Conservation (phyloP, 2,888 invertebrate genomes). For the Clunio marinus region DNA sequence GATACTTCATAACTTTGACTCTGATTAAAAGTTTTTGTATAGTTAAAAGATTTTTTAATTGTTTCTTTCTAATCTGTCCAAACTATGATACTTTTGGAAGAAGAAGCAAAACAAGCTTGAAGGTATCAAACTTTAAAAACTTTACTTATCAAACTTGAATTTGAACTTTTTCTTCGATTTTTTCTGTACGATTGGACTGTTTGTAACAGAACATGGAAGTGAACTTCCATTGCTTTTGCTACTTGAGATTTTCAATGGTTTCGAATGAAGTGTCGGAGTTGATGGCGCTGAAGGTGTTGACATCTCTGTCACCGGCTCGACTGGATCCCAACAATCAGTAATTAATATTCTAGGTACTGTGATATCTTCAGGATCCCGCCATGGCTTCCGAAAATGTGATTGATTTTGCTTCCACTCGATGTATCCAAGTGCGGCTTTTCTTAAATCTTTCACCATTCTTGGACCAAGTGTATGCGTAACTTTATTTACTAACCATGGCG, state of each 20-base stretch:
- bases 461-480: slow-evolving; percentile 64
- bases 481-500: slow-evolving; percentile 86
- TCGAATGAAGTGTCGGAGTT: neutral
- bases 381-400: slow-evolving; percentile 75
- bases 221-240: neutral
- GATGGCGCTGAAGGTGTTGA: neutral
- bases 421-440: slow-evolving; percentile 78
- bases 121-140: neutral
- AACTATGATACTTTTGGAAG: neutral
- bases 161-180: slow-evolving; percentile 39
- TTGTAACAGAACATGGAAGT: slow-evolving; percentile 1
- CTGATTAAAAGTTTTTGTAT: too few species aligned
- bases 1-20: too few species aligned
- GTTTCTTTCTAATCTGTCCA: neutral
- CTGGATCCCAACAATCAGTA: slow-evolving; percentile 51
- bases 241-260: neutral
- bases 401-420: slow-evolving; percentile 73
- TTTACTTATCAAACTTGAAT: slow-evolving; percentile 38
- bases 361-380: slow-evolving; percentile 84
- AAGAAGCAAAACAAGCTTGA: neutral
- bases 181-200: slow-evolving; percentile 22
- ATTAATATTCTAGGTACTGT: slow-evolving; percentile 65
- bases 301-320: neutral
- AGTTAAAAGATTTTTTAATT: too few species aligned
- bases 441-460: slow-evolving; percentile 66